Evolutionary conservation across 2,113 vertebrate species (phyloP).

Genomic region (Nibea coibor): DNA sequence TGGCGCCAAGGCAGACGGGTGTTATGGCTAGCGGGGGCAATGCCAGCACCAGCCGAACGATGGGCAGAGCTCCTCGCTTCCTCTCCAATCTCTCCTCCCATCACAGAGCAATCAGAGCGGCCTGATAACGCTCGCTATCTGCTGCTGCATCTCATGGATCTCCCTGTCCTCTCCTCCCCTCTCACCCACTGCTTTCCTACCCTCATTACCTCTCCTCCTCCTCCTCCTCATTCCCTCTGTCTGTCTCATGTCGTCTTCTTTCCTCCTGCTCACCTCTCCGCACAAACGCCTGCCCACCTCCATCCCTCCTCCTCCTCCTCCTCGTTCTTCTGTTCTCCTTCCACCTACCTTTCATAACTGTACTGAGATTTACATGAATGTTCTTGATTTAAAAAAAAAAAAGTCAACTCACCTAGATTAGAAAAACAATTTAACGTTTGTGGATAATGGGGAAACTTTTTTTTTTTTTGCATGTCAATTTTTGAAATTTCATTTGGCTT

Average conservation of each 20-base stretch:
- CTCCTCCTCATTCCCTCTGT: not conserved
- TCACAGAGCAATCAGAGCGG: constrained; percentile 68
- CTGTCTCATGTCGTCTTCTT: not conserved
- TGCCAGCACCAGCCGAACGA: constrained; percentile 60
- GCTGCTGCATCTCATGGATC: constrained; percentile 70
- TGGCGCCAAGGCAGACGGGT: constrained; percentile 79
- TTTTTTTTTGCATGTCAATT: no score
- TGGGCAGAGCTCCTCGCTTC: constrained; percentile 72
- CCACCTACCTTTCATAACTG: no score
- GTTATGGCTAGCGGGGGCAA: constrained; percentile 80
- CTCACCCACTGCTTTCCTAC: constrained; percentile 20
- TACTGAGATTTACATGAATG: not conserved
- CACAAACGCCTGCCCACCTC: not conserved
- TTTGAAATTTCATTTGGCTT: not conserved
- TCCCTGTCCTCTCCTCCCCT: constrained; percentile 32
- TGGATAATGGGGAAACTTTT: no score
- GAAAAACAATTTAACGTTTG: not conserved
- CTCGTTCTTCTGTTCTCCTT: not conserved
- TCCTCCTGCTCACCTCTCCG: not conserved
- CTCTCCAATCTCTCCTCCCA: constrained; percentile 68
- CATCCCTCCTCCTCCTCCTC: not conserved
- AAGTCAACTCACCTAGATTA: not conserved
- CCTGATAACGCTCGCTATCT: constrained; percentile 77
- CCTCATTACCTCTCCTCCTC: constrained; percentile 39
- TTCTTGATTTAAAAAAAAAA: no score